Evolutionary conservation across 2,888 invertebrate species (phyloP).

Genomic region (Phania funesta): DNA sequence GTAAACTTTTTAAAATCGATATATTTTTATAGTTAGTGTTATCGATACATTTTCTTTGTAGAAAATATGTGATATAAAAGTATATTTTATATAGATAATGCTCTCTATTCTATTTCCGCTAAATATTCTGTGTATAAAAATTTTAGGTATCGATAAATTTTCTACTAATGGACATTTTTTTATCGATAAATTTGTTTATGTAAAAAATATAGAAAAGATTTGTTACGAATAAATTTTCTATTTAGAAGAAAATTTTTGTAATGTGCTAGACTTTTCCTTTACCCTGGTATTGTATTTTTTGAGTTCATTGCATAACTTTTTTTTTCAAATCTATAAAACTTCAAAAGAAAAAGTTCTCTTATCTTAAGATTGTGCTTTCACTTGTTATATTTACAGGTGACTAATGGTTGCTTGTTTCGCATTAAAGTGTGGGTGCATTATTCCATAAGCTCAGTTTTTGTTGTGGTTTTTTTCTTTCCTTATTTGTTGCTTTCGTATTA

Average conservation of each 20-base stretch:
- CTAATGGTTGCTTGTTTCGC: conserved; percentile 12
- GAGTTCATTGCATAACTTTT: no score
- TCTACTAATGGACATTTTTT: not conserved
- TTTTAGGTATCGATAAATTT: not conserved
- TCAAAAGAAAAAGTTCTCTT: no score
- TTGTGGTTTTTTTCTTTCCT: conserved; percentile 31
- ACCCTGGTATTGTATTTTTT: no score
- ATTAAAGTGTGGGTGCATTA: not conserved
- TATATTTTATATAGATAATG: no score
- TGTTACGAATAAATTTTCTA: not conserved
- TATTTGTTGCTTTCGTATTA: not conserved
- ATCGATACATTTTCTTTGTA: not conserved
- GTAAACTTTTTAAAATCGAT: not conserved
- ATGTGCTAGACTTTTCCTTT: no score
- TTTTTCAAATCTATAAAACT: no score
- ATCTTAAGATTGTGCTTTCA: no score
- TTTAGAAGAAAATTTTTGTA: not conserved
- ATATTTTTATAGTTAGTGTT: not conserved
- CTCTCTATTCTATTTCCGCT: not conserved
- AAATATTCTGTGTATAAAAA: not conserved
- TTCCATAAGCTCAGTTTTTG: conserved; percentile 30
- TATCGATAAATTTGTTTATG: no score
- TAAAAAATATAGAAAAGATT: not conserved
- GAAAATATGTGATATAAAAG: not conserved
- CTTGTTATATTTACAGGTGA: no score